These are phyloP conservation scores for Eleutherodactylus coqui DNA, from an alignment of 2,797 vertebrate species.

Conservation along the genomic window DNA sequence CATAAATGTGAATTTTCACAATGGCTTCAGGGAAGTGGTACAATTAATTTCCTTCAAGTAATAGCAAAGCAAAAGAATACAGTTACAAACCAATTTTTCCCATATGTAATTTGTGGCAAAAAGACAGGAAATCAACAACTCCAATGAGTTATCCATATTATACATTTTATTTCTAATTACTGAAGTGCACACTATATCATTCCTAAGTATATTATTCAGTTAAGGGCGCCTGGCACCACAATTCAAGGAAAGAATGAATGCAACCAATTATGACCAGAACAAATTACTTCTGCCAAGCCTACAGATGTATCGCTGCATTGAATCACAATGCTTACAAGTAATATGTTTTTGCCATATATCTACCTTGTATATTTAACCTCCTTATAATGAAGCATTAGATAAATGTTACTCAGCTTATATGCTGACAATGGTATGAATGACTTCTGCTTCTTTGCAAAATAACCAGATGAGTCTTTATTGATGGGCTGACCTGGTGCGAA, in stretches of 20 bases:
- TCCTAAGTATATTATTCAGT: constrained; percentile 5
- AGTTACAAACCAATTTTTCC: constrained; percentile 21
- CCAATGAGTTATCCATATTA: constrained; percentile 21
- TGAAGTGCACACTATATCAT: constrained; percentile 39
- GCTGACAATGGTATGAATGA: neutral
- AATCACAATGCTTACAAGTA: neutral
- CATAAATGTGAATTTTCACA: neutral
- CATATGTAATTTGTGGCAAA: constrained; percentile 23
- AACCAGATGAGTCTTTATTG: too few species aligned
- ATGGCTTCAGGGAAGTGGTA: constrained; percentile 17
- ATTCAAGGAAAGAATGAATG: constrained; percentile 8
- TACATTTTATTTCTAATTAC: constrained; percentile 45
- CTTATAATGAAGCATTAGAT: neutral
- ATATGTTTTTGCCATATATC: neutral
- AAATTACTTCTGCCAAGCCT: neutral
- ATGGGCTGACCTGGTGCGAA: too few species aligned
- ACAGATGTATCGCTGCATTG: neutral
- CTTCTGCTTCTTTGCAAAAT: too few species aligned
- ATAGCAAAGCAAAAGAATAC: constrained; percentile 10
- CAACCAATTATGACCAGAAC: neutral
- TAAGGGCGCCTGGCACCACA: neutral
- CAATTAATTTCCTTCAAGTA: neutral
- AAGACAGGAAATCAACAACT: constrained; percentile 33
- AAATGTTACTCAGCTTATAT: neutral
- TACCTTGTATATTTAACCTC: neutral